Evolutionary conservation across 2,797 vertebrate genomes (phyloP), one percentile per base, ranked within the genome.

Genomic region (Sebastes diploproa): DNA sequence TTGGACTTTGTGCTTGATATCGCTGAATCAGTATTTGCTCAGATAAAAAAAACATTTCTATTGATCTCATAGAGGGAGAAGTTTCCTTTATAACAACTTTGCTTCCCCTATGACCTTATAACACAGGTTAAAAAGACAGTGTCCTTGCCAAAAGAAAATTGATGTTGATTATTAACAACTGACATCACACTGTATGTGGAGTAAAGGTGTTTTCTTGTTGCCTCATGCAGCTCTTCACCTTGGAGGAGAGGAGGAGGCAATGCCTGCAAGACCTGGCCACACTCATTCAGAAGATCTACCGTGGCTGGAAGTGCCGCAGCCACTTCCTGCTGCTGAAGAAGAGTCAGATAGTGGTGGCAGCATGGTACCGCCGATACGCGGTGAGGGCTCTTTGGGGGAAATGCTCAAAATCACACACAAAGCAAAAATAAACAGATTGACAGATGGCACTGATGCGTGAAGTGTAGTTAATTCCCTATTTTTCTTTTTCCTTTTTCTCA

Each of bases 221-320:
- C n/a, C 42, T 58, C 13, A 20, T 32, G 64, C 79, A 99, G 98
- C 96, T 99, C 68, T 99, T 99, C 94, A 97, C 96, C 81, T 88
- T 99, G 59, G 98, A 99, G 94, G 98, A 99, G 74, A 93, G 95
- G 82, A 96, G 98, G 83, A 97, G 96, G 87, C 96, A 96, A 32
- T 96, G 98, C 22, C 92, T 99, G 62, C 95, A 99, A 78, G 97
- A 98, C 88, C 93, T 99, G 83, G 98, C 98, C 75, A 95, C 97
- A 0, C 96, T 99, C 38, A 99, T 99, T 88, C 98, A 95, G 92
- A 99, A 99, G 95, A 98, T 99, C 93, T 99, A 98, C 87, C 96
- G 97, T 4, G 98, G 98, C 0, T 99, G 98, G 98, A 98, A 98
- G 87, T 97, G 96, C 76, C 97, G 97, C 73, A 97, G 92, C 5